phyloP scores from a whole-genome alignment of 2,888 invertebrate species.

The Platycheirus albimanus region DNA sequence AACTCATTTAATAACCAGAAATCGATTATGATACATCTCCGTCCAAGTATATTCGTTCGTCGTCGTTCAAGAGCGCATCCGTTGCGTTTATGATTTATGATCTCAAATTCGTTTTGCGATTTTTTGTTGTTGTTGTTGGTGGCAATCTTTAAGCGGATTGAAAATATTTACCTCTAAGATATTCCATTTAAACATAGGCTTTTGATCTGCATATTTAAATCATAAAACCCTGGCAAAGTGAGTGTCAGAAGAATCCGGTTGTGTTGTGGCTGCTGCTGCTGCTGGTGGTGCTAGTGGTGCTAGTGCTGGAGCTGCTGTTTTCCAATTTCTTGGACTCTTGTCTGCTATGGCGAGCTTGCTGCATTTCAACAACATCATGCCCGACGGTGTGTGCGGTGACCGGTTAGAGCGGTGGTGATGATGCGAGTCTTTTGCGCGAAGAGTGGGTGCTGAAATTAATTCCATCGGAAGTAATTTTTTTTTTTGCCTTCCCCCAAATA shows the following conservation, averaged over 20 bases:
- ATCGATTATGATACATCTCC: constrained; percentile 81
- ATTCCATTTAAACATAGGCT: constrained; percentile 61
- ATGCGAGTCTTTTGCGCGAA: constrained; percentile 44
- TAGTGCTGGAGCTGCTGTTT: too few relatives aligned
- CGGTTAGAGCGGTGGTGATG: constrained; percentile 49
- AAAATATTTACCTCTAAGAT: constrained; percentile 42
- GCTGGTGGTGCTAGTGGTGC: too few relatives aligned
- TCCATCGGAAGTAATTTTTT: constrained; percentile 78
- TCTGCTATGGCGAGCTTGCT: too few relatives aligned
- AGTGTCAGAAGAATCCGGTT: constrained; percentile 69
- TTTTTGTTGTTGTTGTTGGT: constrained; percentile 49
- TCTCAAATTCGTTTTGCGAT: constrained; percentile 64
- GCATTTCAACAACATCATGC: constrained; percentile 30
- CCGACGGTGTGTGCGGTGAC: constrained; percentile 29
- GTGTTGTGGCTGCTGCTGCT: constrained; percentile 45
- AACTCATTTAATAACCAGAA: constrained; percentile 80
- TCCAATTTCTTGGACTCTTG: constrained; percentile 22
- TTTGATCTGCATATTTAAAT: constrained; percentile 74
- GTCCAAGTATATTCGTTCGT: constrained; percentile 17
- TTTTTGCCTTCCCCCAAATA: constrained; percentile 70
- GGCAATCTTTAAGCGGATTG: constrained; percentile 48
- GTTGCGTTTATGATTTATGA: constrained; percentile 71
- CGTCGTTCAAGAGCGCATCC: constrained; percentile 16
- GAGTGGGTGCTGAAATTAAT: constrained; percentile 78
- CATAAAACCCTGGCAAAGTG: constrained; percentile 56